Percentiles rank a stretch among this genome's conserved stretches.
Evolutionary conservation across 2,113 vertebrate genomes (phyloP).

Genomic region (Anguilla rostrata): DNA sequence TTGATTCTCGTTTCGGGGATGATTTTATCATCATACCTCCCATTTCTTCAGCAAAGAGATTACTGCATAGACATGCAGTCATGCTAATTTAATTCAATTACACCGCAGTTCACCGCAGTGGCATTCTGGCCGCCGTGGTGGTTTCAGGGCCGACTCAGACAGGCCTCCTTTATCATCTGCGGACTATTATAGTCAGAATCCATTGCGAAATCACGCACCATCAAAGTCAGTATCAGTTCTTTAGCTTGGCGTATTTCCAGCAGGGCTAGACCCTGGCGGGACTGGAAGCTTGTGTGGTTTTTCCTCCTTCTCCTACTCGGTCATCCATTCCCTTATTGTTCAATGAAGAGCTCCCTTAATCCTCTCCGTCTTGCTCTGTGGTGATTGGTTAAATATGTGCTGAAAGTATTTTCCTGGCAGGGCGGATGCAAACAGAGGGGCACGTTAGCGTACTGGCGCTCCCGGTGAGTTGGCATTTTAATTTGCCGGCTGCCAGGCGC

Average conservation of each 20-base stretch:
- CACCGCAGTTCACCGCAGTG: not conserved
- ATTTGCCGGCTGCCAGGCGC: not conserved
- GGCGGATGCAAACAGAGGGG: not conserved
- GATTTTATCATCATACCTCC: not conserved
- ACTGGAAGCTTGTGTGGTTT: not conserved
- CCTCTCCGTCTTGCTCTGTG: not conserved
- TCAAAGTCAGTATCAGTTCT: not conserved
- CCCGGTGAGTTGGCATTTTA: conserved; percentile 13
- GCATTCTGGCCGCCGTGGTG: not conserved
- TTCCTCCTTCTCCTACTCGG: not conserved
- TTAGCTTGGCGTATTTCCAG: not conserved
- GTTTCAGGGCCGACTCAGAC: not conserved
- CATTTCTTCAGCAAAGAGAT: not conserved
- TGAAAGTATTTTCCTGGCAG: not conserved
- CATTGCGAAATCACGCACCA: not conserved
- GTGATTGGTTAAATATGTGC: not conserved
- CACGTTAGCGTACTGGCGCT: not conserved
- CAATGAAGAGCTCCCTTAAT: not conserved
- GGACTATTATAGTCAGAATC: not conserved
- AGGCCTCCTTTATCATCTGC: not conserved
- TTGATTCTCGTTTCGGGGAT: not conserved
- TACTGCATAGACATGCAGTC: not conserved
- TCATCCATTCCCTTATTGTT: not conserved
- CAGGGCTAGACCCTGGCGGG: not conserved
- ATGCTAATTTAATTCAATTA: not conserved